Percentiles rank a stretch among this genome's conserved stretches.
These are phyloP conservation scores for Neocloeon triangulifer DNA, from an alignment of 1,140 invertebrate genomes.

Conservation along the genomic window DNA sequence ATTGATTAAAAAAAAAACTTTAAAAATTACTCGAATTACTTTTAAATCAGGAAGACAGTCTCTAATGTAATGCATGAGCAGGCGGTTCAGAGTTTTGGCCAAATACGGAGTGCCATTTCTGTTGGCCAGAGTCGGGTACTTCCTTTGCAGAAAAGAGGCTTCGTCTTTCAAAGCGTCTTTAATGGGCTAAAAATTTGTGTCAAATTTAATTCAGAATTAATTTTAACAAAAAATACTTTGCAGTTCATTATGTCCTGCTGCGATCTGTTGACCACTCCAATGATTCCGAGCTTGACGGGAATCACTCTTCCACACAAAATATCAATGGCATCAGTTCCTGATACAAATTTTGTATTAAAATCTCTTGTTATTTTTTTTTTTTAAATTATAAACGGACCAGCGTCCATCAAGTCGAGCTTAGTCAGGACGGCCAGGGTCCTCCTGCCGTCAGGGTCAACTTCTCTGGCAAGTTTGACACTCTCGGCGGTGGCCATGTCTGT, in stretches of 20 bases:
- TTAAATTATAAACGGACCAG: no score
- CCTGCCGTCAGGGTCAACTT: constrained; percentile 82
- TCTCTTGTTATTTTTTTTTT: constrained; percentile 6
- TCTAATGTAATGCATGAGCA: constrained; percentile 98
- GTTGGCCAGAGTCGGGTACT: constrained; percentile 90
- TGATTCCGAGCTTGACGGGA: constrained; percentile 93
- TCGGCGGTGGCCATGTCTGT: constrained; percentile 96
- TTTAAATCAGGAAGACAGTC: constrained; percentile 96
- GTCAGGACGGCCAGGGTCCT: constrained; percentile 94
- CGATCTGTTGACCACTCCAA: constrained; percentile 94
- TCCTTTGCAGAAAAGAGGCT: constrained; percentile 76
- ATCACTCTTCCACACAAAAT: constrained; percentile 93
- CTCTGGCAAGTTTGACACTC: constrained; percentile 80
- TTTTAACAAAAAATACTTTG: constrained; percentile 35
- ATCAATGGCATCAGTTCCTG: constrained; percentile 95
- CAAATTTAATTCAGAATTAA: no score
- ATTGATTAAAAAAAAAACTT: no score
- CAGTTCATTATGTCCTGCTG: constrained; percentile 93
- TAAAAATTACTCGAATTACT: no score
- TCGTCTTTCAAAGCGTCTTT: constrained; percentile 86
- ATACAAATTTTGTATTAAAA: no score
- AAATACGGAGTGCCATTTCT: constrained; percentile 94
- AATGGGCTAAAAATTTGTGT: constrained; percentile 25
- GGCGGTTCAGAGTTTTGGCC: constrained; percentile 87
- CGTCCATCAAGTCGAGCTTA: constrained; percentile 99